Evolutionary conservation across 23 tunicate genomes (phyloP).

Genomic region (Botrylloides violaceus): DNA sequence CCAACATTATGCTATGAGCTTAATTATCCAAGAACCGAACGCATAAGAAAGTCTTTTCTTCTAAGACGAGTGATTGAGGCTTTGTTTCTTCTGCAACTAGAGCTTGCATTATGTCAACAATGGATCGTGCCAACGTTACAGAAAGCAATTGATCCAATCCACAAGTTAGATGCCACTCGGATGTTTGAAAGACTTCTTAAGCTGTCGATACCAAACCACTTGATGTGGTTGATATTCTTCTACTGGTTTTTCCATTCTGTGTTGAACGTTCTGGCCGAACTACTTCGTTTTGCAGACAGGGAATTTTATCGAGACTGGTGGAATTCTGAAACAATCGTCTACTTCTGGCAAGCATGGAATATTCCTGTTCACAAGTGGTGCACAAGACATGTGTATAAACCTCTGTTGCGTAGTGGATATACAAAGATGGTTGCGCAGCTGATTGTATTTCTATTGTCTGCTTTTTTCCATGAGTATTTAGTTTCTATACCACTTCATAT

Average conservation of each 20-base stretch:
- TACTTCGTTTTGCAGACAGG: conserved; percentile 76
- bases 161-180: conserved; percentile 43
- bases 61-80: conserved; percentile 56
- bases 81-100: conserved; percentile 65
- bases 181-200: conserved; percentile 61
- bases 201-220: conserved; percentile 80
- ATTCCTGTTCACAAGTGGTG: conserved; percentile 99
- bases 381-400: conserved; percentile 90
- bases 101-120: conserved; percentile 75
- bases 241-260: conserved; percentile 83
- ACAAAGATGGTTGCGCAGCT: conserved; percentile 44
- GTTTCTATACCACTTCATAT: conserved; percentile 81
- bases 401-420: conserved; percentile 43
- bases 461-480: conserved; percentile 94
- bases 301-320: conserved; percentile 99
- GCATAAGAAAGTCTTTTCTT: conserved; percentile 46
- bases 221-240: conserved; percentile 84
- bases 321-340: conserved; percentile 83
- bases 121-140: conserved; percentile 93
- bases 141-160: conserved; percentile 71
- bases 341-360: conserved; percentile 98
- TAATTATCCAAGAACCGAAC: conserved; percentile 55
- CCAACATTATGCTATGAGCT: conserved; percentile 90
- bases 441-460: conserved; percentile 76
- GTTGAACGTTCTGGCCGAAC: conserved; percentile 73